phyloP scores from a whole-genome alignment of 2,888 invertebrate species.

The Priocnemis perturbator region DNA sequence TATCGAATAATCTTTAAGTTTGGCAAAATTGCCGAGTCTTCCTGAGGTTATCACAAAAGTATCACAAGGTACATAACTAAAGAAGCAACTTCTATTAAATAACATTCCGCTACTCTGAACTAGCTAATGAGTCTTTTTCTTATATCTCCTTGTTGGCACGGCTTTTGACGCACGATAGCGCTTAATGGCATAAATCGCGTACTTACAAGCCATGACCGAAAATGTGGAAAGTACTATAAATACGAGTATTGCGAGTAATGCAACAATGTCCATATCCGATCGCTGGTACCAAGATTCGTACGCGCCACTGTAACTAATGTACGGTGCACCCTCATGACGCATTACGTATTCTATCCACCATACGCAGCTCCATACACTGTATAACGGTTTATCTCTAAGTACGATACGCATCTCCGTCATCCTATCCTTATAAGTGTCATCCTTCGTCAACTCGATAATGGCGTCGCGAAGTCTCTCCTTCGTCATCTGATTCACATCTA shows the following conservation, averaged over 20 bases:
- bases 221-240: slow-evolving; percentile 7
- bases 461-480: slow-evolving; percentile 32
- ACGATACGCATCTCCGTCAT: slow-evolving; percentile 26
- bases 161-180: neutral
- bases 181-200: neutral
- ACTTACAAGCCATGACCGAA: neutral
- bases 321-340: slow-evolving; percentile 51
- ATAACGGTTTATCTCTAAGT: slow-evolving; percentile 41
- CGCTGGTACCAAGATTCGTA: slow-evolving; percentile 51
- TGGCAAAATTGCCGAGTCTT: too few species aligned
- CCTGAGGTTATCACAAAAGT: too few species aligned
- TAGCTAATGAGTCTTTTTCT: slow-evolving; percentile 4
- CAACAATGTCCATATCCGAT: slow-evolving; percentile 52
- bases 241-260: slow-evolving; percentile 30
- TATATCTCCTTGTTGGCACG: neutral
- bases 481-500: slow-evolving; percentile 35
- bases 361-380: slow-evolving; percentile 43
- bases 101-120: neutral
- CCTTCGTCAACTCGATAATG: slow-evolving; percentile 40
- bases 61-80: too few species aligned
- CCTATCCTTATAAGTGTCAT: slow-evolving; percentile 54
- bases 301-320: slow-evolving; percentile 38
- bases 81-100: neutral
- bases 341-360: slow-evolving; percentile 62
- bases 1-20: too few species aligned